A percentile compares a stretch with the other conserved stretches of the same genome.
Conservation (phyloP, 1,140 invertebrate genomes). For the Brachionus calyciflorus region DNA sequence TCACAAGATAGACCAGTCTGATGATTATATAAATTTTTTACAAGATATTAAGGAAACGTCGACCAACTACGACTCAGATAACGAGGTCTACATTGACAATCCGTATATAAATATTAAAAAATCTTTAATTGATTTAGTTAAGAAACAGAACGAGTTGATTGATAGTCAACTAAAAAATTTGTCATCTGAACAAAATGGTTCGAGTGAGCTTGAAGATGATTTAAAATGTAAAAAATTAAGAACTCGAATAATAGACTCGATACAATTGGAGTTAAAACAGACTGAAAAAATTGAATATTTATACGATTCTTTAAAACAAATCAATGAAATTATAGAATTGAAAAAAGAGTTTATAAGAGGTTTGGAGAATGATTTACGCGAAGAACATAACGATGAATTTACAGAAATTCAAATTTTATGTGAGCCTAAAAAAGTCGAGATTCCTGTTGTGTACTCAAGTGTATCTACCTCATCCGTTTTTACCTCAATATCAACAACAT, state of each 20-base stretch:
- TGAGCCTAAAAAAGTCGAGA: background rate
- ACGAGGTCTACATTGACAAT: background rate
- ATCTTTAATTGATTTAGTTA: background rate
- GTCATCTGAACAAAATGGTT: background rate
- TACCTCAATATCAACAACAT: too few species aligned
- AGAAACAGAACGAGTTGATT: background rate
- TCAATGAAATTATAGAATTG: background rate
- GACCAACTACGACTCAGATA: background rate
- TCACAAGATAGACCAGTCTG: too few species aligned
- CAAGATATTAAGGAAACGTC: too few species aligned
- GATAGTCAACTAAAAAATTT: background rate
- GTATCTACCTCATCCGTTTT: too few species aligned
- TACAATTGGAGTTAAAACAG: background rate
- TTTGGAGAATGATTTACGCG: background rate
- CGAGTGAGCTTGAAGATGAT: too few species aligned
- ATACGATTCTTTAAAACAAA: background rate
- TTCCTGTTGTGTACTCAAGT: too few species aligned
- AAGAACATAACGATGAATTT: background rate
- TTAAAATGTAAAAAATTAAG: background rate
- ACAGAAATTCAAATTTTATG: background rate
- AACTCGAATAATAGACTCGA: background rate
- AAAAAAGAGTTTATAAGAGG: background rate
- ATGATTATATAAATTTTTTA: too few species aligned
- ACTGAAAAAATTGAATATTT: constrained; percentile 1
- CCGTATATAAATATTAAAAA: background rate